phyloP scores from a whole-genome alignment of 1,140 invertebrate species.

The Cataglyphis hispanica region DNA sequence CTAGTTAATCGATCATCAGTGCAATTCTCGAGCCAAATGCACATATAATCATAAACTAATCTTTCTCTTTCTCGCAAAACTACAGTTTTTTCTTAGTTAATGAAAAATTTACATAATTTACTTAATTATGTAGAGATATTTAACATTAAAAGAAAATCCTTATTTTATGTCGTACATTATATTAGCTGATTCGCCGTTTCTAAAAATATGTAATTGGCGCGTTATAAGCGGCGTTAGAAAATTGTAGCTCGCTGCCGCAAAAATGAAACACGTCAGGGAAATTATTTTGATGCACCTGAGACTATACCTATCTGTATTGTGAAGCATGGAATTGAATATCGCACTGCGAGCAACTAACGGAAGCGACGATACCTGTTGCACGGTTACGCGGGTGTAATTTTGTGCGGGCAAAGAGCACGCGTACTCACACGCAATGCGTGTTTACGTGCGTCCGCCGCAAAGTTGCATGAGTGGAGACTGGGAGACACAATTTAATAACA shows the following conservation, averaged over 20 bases:
- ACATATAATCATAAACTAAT: not conserved
- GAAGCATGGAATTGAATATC: constrained; percentile 29
- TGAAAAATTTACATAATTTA: not conserved
- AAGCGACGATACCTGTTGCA: constrained; percentile 13
- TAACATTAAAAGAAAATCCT: not conserved
- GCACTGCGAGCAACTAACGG: constrained; percentile 17
- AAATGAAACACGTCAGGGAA: constrained; percentile 38
- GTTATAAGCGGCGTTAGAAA: not conserved
- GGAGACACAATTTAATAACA: not conserved
- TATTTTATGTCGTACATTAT: not conserved
- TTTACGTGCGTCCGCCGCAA: not conserved
- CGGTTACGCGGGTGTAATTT: constrained; percentile 17
- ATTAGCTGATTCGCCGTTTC: not conserved
- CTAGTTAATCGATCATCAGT: not conserved
- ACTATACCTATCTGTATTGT: not conserved
- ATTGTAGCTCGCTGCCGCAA: not conserved
- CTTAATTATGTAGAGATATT: not conserved
- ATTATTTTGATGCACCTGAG: not conserved
- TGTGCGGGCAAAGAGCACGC: not conserved
- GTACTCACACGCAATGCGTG: not conserved
- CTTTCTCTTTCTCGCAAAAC: not conserved
- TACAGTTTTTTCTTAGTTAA: not conserved
- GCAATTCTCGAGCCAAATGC: not conserved
- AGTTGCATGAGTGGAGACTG: not conserved
- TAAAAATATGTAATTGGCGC: too few relatives aligned